Evolutionary conservation across 2,113 vertebrate genomes (phyloP).

Genomic region (Arothron firmamentum): DNA sequence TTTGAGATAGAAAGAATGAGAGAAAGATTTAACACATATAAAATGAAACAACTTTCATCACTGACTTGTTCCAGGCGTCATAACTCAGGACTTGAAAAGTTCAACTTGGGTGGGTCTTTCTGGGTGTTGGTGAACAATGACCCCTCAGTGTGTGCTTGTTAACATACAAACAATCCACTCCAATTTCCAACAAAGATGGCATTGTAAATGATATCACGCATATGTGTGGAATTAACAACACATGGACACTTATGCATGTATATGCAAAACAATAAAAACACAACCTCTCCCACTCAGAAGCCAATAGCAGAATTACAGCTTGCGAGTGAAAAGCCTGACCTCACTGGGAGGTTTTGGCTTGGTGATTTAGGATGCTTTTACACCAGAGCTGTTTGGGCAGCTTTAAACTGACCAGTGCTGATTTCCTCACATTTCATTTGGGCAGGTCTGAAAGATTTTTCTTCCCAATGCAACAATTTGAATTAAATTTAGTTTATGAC

Average conservation of each 20-base stretch:
- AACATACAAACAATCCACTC: constrained; percentile 42
- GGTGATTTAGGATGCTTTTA: background rate
- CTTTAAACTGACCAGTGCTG: too few species aligned
- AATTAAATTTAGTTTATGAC: too few species aligned
- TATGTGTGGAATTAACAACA: constrained; percentile 9
- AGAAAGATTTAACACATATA: too few species aligned
- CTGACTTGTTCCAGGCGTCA: constrained; percentile 12
- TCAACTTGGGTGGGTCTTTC: constrained; percentile 49
- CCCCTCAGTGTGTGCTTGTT: constrained; percentile 61
- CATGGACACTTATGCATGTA: constrained; percentile 33
- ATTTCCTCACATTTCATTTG: too few species aligned
- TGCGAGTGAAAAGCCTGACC: background rate
- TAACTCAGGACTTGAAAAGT: constrained; percentile 50
- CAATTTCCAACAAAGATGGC: constrained; percentile 59
- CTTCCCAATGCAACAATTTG: too few species aligned
- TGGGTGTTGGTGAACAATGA: constrained; percentile 68
- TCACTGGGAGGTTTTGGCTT: background rate
- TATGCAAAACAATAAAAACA: constrained; percentile 28
- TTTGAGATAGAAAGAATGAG: too few species aligned
- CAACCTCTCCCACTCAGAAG: constrained; percentile 13
- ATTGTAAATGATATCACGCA: constrained; percentile 53
- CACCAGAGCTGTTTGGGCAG: too few species aligned
- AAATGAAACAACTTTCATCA: constrained; percentile 34
- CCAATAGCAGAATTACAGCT: constrained; percentile 7
- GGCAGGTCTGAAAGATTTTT: too few species aligned